phyloP scores from a whole-genome alignment of 2,888 invertebrate genomes.

The Campoplex nolae region DNA sequence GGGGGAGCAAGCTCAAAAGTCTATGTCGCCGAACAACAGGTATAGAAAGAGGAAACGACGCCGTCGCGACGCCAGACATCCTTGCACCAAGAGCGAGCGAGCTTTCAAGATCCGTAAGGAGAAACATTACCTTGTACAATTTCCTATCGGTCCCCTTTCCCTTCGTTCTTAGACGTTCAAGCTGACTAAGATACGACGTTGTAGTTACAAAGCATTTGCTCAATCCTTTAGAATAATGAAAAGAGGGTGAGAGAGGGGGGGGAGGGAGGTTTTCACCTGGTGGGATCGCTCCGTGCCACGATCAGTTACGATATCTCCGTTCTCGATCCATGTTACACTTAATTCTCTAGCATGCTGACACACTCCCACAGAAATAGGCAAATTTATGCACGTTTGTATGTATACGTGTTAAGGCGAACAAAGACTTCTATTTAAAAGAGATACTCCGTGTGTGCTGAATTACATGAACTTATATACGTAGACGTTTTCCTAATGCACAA shows the following conservation, averaged over 20 bases:
- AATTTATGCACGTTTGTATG: neutral
- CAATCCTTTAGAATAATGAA: conserved; percentile 35
- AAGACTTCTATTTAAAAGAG: neutral
- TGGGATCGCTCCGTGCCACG: conserved; percentile 64
- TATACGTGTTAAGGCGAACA: neutral
- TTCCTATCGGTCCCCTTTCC: conserved; percentile 39
- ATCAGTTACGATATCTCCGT: conserved; percentile 69
- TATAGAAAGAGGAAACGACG: conserved; percentile 51
- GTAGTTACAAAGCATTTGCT: conserved; percentile 31
- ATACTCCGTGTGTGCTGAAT: neutral
- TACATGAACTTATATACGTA: neutral
- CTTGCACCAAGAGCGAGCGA: conserved; percentile 59
- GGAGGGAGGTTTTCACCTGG: conserved; percentile 22
- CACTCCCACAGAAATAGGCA: neutral
- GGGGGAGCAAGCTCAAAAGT: neutral
- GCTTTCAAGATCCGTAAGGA: conserved; percentile 59
- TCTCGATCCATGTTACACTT: conserved; percentile 69
- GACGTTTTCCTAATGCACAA: conserved; percentile 3
- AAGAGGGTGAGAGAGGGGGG: neutral
- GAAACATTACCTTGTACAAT: conserved; percentile 67
- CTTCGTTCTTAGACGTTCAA: neutral
- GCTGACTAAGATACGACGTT: conserved; percentile 27
- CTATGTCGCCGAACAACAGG: conserved; percentile 38
- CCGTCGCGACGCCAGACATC: conserved; percentile 68
- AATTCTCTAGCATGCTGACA: conserved; percentile 65